Evolutionary conservation across 2,888 invertebrate genomes (phyloP).

Genomic region (Troglohyphantes excavatus): DNA sequence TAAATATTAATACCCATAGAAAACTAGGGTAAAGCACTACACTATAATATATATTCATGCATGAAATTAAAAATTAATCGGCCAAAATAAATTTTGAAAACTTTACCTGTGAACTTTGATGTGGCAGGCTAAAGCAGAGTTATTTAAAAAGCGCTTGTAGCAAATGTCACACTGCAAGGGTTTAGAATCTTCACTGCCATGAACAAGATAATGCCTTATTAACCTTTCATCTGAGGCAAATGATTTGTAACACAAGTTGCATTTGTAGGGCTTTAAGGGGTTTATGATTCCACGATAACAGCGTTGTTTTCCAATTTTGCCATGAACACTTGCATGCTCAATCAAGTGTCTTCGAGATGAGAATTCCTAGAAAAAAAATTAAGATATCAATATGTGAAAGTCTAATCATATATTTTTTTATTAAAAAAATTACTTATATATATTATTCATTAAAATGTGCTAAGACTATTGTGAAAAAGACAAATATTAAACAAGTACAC

Average conservation of each 20-base stretch:
- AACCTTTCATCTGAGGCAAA: conserved; percentile 87
- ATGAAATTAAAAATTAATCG: neutral
- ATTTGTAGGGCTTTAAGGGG: conserved; percentile 85
- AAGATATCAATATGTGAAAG: neutral
- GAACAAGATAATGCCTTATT: conserved; percentile 87
- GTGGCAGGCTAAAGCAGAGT: conserved; percentile 88
- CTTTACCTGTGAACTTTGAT: conserved; percentile 87
- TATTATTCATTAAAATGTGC: too few species aligned
- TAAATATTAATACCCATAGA: too few species aligned
- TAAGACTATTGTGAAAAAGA: too few species aligned
- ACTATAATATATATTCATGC: too few species aligned
- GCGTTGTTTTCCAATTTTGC: conserved; percentile 80
- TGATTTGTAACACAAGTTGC: conserved; percentile 87
- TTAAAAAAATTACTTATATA: too few species aligned
- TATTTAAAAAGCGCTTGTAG: conserved; percentile 87
- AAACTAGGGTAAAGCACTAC: too few species aligned
- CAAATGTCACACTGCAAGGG: conserved; percentile 87
- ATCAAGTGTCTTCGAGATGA: conserved; percentile 83
- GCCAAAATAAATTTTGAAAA: conserved; percentile 17
- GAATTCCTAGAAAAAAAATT: conserved; percentile 81
- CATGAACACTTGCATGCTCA: conserved; percentile 84
- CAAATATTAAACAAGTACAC: too few species aligned
- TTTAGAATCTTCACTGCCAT: conserved; percentile 87
- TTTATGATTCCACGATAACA: conserved; percentile 81
- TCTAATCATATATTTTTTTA: too few species aligned